phyloP scores from a whole-genome alignment of 2,797 vertebrate genomes.

The Microctenopoma steveboyesi region DNA sequence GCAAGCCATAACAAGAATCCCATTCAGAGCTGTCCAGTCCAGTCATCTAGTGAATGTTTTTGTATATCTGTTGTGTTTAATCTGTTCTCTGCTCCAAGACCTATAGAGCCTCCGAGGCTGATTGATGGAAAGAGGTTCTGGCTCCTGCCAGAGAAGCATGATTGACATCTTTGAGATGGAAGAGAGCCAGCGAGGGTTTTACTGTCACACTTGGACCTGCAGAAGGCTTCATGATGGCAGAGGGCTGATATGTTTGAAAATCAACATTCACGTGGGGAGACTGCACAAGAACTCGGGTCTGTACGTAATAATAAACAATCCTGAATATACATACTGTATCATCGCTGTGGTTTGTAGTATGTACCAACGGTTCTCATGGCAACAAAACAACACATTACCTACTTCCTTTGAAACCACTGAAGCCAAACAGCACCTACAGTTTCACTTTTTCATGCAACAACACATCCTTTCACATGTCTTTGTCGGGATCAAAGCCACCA shows the following conservation, averaged over 20 bases:
- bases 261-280: constrained; percentile 18
- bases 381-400: constrained; percentile 34
- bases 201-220: constrained; percentile 63
- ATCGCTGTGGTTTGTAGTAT: constrained; percentile 38
- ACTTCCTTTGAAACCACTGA: constrained; percentile 58
- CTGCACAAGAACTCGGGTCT: constrained; percentile 30
- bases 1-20: constrained; percentile 55
- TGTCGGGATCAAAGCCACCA: background rate
- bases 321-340: constrained; percentile 5
- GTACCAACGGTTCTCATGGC: constrained; percentile 25
- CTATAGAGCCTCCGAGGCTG: constrained; percentile 56
- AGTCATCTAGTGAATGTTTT: constrained; percentile 67
- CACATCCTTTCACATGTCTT: constrained; percentile 9
- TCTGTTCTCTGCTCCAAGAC: constrained; percentile 52
- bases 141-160: constrained; percentile 66
- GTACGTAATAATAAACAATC: constrained; percentile 20
- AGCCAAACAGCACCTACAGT: constrained; percentile 26
- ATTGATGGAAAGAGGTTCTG: constrained; percentile 70
- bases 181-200: constrained; percentile 64
- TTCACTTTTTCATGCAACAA: constrained; percentile 52
- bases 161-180: constrained; percentile 72
- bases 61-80: constrained; percentile 69
- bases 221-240: constrained; percentile 49
- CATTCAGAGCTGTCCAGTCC: constrained; percentile 63
- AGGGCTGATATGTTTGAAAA: constrained; percentile 52